Percentiles rank a stretch among this genome's conserved stretches.
Conservation (phyloP, 2,888 invertebrate genomes). For the Limnephilus rhombicus region DNA sequence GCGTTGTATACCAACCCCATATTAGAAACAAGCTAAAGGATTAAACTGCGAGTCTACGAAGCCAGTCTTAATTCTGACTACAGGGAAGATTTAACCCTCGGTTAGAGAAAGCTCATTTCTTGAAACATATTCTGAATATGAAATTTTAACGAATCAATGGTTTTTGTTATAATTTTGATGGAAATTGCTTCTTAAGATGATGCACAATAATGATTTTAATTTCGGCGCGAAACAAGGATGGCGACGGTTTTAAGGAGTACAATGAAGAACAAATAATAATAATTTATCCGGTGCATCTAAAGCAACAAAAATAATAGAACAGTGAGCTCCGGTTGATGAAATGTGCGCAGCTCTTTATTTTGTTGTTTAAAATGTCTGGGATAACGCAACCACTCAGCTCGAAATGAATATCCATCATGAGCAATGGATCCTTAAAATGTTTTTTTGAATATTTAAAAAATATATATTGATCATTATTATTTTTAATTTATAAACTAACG, state of each 20-base stretch:
- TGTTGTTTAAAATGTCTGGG: no score
- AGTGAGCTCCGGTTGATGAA: no score
- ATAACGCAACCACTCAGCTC: no score
- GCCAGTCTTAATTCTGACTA: constrained; percentile 37
- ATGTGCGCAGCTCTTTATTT: no score
- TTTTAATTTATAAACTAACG: no score
- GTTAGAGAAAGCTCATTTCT: constrained; percentile 14
- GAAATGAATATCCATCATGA: no score
- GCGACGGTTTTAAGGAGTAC: neutral
- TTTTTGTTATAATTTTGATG: neutral
- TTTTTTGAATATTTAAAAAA: no score
- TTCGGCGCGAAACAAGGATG: neutral
- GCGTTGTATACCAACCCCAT: constrained; percentile 40
- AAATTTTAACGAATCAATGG: constrained; percentile 4
- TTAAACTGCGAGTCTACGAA: constrained; percentile 51
- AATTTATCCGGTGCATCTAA: no score
- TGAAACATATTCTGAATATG: neutral
- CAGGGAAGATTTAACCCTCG: constrained; percentile 31
- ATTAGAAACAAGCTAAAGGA: constrained; percentile 50
- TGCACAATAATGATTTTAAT: neutral
- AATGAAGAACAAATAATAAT: neutral
- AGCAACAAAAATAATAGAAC: no score
- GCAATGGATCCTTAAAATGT: no score
- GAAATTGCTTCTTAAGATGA: neutral
- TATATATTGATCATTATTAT: no score